Conservation (phyloP, 2,888 invertebrate species). For the Ceraclea dissimilis region DNA sequence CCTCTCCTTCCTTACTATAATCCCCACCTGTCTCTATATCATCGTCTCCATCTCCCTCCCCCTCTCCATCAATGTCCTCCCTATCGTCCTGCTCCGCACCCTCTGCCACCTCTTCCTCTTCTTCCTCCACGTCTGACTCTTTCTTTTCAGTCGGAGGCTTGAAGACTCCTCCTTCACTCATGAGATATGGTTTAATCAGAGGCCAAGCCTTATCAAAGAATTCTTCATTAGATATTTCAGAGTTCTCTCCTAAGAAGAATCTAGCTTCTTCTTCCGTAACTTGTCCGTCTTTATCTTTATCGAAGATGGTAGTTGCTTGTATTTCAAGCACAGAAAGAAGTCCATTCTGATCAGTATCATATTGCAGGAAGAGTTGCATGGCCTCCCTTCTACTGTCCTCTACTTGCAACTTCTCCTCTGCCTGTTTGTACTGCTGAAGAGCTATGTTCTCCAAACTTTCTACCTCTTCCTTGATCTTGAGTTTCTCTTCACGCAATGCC, state of each 20-base stretch:
- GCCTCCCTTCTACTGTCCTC: conserved; percentile 55
- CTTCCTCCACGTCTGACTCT: conserved; percentile 31
- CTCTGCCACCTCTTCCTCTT: conserved; percentile 28
- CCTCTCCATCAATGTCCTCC: conserved; percentile 29
- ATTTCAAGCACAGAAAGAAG: conserved; percentile 62
- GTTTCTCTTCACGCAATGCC: conserved; percentile 68
- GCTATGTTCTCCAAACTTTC: conserved; percentile 70
- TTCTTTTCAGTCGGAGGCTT: conserved; percentile 41
- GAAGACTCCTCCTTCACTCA: conserved; percentile 68
- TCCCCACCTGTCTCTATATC: conserved; percentile 27
- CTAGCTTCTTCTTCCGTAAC: conserved; percentile 83
- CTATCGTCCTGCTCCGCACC: conserved; percentile 29
- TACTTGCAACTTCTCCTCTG: conserved; percentile 57
- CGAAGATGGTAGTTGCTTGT: conserved; percentile 64
- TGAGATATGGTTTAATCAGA: conserved; percentile 67
- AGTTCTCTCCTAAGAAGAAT: conserved; percentile 61
- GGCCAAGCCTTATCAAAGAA: conserved; percentile 68
- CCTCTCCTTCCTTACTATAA: conserved; percentile 24
- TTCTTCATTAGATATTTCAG: conserved; percentile 58
- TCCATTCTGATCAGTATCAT: conserved; percentile 77
- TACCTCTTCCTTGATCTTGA: conserved; percentile 58
- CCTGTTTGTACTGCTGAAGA: conserved; percentile 65
- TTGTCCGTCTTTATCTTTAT: conserved; percentile 81
- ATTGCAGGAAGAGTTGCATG: conserved; percentile 61
- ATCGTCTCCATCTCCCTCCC: conserved; percentile 28